These are phyloP conservation scores for Vombatus ursinus DNA, from an alignment of 2,113 vertebrate genomes.

Conservation along the genomic window DNA sequence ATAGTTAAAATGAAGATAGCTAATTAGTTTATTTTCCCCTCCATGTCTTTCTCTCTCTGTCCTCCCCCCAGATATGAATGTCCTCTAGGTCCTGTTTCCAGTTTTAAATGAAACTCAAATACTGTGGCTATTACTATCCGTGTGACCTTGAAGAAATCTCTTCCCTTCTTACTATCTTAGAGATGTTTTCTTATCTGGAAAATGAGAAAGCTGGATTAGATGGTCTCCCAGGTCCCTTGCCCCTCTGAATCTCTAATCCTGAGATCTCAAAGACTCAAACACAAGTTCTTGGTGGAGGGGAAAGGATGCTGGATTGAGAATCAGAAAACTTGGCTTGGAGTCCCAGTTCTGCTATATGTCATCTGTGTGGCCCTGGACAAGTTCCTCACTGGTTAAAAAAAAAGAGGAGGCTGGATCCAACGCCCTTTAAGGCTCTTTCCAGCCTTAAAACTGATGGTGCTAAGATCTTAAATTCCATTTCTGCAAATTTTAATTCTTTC, in stretches of 20 bases:
- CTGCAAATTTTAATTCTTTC: neutral
- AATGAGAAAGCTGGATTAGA: neutral
- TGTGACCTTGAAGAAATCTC: neutral
- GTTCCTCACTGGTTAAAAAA: neutral
- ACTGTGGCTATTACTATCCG: neutral
- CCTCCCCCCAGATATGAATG: neutral
- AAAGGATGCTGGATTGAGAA: neutral
- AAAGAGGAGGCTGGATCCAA: neutral
- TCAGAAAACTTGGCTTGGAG: neutral
- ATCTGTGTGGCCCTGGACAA: neutral
- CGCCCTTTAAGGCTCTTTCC: neutral
- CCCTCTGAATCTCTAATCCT: no score
- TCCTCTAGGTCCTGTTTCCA: neutral
- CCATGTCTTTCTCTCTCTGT: neutral
- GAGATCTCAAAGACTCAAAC: neutral
- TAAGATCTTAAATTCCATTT: neutral
- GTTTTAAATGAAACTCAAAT: neutral
- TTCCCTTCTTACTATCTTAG: neutral
- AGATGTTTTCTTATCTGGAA: neutral
- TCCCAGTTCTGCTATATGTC: neutral
- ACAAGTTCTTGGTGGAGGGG: neutral
- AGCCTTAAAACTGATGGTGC: neutral
- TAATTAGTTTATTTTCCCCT: neutral
- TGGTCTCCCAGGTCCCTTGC: neutral
- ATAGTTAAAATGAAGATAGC: slow-evolving; percentile 34